phyloP scores from a whole-genome alignment of 1,140 invertebrate genomes.

The Meteorus sp. region DNA sequence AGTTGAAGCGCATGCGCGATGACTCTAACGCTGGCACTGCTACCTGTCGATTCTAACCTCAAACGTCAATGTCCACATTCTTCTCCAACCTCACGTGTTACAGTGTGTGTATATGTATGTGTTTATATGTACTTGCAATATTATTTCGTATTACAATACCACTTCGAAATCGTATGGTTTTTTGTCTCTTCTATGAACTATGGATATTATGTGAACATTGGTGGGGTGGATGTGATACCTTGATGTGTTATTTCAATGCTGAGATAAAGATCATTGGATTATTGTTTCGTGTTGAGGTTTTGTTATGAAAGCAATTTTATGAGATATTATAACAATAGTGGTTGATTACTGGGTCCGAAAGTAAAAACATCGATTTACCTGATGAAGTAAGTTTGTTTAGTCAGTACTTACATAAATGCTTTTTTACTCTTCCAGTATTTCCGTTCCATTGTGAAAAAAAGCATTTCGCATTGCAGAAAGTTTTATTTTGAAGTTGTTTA shows the following conservation, averaged over 20 bases:
- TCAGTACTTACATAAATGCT: no score
- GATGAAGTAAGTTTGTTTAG: slow-evolving; percentile 12
- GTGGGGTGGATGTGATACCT: background rate
- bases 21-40: slow-evolving; percentile 30
- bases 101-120: no score
- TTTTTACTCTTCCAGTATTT: no score
- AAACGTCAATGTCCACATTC: slow-evolving; percentile 47
- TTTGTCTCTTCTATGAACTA: no score
- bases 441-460: no score
- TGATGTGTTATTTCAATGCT: background rate
- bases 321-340: no score
- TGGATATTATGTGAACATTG: background rate
- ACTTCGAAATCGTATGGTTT: slow-evolving; percentile 2
- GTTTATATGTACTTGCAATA: no score
- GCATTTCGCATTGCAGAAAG: no score
- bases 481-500: no score
- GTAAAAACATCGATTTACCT: background rate
- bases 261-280: background rate
- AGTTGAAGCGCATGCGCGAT: slow-evolving; percentile 38
- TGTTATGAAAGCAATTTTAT: background rate
- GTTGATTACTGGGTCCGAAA: no score
- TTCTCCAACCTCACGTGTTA: slow-evolving; percentile 31
- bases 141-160: no score
- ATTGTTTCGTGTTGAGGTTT: background rate
- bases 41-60: slow-evolving; percentile 55